phyloP scores from a whole-genome alignment of 2,888 invertebrate species.

The Mythimna lalbum region DNA sequence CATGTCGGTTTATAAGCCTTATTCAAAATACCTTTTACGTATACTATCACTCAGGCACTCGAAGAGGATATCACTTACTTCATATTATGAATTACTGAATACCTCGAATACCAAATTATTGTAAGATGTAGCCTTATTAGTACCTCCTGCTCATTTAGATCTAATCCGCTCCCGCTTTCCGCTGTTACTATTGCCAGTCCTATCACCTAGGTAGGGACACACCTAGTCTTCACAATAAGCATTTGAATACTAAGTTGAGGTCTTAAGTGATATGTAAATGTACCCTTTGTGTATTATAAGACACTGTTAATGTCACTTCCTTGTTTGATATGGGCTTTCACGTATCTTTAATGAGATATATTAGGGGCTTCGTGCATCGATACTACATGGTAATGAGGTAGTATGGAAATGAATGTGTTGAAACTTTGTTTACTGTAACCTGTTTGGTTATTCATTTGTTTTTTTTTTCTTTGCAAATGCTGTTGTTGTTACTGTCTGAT shows the following conservation, averaged over 20 bases:
- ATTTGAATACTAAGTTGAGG: slow-evolving; percentile 68
- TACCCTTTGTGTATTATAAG: slow-evolving; percentile 57
- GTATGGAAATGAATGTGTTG: slow-evolving; percentile 37
- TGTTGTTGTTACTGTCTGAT: slow-evolving; percentile 26
- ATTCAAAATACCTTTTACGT: no score
- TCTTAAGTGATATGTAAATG: slow-evolving; percentile 68
- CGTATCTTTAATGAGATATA: slow-evolving; percentile 52
- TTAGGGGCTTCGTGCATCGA: slow-evolving; percentile 51
- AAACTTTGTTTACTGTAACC: slow-evolving; percentile 9
- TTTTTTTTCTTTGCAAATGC: slow-evolving; percentile 1
- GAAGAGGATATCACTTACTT: no score
- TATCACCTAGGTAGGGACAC: slow-evolving; percentile 32
- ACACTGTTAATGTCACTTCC: slow-evolving; percentile 64
- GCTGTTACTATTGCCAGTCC: slow-evolving; percentile 45
- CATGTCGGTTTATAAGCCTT: no score
- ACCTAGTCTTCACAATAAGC: slow-evolving; percentile 56
- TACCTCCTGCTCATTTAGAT: neutral
- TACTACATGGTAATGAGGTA: slow-evolving; percentile 42
- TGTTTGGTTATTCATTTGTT: slow-evolving; percentile 20
- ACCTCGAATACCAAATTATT: no score
- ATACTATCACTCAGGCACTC: no score
- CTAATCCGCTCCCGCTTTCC: slow-evolving; percentile 10
- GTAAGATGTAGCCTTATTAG: no score
- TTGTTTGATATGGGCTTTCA: slow-evolving; percentile 51
- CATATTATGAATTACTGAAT: no score